A percentile compares a stretch with the other conserved stretches of the same genome.
phyloP scores from a whole-genome alignment of 2,113 vertebrate genomes.

The Microtus richardsoni region DNA sequence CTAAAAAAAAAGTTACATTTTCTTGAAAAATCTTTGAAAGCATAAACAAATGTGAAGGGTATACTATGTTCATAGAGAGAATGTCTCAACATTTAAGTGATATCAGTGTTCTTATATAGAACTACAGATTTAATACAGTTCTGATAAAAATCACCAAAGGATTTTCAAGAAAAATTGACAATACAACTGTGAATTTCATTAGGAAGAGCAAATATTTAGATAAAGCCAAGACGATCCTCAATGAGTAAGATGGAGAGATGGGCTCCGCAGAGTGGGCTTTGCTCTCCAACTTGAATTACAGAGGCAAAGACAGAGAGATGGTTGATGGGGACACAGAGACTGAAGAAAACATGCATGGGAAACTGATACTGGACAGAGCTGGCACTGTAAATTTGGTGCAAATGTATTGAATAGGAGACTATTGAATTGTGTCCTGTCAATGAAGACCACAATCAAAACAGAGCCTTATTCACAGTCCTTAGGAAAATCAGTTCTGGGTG shows the following conservation, averaged over 20 bases:
- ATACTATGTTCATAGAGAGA: not conserved
- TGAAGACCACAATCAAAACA: not conserved
- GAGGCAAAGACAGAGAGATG: not conserved
- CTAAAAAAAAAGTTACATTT: not conserved
- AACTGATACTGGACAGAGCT: not conserved
- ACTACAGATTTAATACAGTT: not conserved
- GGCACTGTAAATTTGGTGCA: not conserved
- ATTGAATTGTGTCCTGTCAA: not conserved
- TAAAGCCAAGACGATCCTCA: not conserved
- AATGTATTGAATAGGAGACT: not conserved
- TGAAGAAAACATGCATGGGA: not conserved
- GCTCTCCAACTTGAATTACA: not conserved
- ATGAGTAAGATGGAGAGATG: not conserved
- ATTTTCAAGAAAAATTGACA: conserved; percentile 22
- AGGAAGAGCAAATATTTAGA: conserved; percentile 25
- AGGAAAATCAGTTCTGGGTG: not conserved
- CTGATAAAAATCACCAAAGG: not conserved
- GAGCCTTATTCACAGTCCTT: not conserved
- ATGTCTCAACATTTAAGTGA: not conserved
- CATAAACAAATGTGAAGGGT: not conserved
- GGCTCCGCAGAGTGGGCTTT: not conserved
- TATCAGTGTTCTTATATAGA: not conserved
- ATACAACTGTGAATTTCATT: conserved; percentile 25
- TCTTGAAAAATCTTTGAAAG: conserved; percentile 26
- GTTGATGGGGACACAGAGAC: not conserved